These are phyloP conservation scores for Chlamydotis undulata DNA, from an alignment of 2,113 vertebrate species.

Conservation along the genomic window DNA sequence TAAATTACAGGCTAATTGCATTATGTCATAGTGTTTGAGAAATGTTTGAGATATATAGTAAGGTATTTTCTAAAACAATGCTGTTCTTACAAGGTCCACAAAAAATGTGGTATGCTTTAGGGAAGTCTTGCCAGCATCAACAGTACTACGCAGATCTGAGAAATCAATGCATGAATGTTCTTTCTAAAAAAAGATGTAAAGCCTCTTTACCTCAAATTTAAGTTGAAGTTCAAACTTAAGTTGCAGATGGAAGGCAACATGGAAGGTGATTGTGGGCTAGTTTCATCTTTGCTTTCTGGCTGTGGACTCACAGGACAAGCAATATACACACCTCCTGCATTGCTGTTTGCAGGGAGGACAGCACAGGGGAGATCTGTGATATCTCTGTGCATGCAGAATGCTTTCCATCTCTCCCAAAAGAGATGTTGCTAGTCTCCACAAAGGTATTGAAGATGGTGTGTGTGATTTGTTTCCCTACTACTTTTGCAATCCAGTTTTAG, in stretches of 20 bases:
- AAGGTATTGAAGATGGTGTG: not conserved
- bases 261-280: not conserved
- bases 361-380: not conserved
- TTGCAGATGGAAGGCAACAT: not conserved
- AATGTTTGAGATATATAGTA: not conserved
- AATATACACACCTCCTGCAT: not conserved
- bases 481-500: not conserved
- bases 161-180: not conserved
- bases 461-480: not conserved
- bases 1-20: not conserved
- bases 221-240: not conserved
- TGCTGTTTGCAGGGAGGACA: not conserved
- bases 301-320: accelerated
- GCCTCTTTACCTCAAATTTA: not conserved
- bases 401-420: not conserved
- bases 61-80: not conserved
- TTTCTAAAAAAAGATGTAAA: not conserved
- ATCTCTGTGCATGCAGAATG: not conserved
- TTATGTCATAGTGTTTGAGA: not conserved
- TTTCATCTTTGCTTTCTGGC: not conserved
- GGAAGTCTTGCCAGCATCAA: not conserved
- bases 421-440: not conserved
- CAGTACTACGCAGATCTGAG: not conserved
- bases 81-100: not conserved
- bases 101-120: not conserved